Conservation (phyloP, 2,888 invertebrate species). For the Pardosa pseudoannulata region DNA sequence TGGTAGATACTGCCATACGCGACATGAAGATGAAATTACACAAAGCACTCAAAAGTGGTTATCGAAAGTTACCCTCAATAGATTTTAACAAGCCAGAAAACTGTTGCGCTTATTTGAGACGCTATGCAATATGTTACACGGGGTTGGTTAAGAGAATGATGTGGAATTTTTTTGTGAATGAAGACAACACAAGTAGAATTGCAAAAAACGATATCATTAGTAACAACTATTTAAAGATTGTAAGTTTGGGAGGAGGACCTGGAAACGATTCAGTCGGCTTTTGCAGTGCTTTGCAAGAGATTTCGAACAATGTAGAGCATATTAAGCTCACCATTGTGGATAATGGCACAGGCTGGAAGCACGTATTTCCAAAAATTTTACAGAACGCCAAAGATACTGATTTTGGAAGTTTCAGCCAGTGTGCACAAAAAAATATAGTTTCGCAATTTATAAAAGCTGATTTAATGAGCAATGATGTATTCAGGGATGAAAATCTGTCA, state of each 20-base stretch:
- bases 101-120: conserved; percentile 31
- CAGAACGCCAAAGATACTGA: background rate
- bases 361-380: conserved; percentile 10
- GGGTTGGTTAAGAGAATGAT: conserved; percentile 32
- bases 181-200: background rate
- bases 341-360: conserved; percentile 16
- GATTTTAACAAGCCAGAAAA: conserved; percentile 24
- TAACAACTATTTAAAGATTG: background rate
- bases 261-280: conserved; percentile 39
- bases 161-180: conserved; percentile 13
- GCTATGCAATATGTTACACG: conserved; percentile 50
- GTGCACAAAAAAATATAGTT: background rate
- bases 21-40: background rate
- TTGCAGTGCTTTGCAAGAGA: conserved; percentile 35
- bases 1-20: background rate
- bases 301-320: background rate
- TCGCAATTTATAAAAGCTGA: conserved; percentile 18
- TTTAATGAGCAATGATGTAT: background rate
- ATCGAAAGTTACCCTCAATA: background rate
- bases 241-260: conserved; percentile 45
- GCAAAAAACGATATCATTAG: background rate
- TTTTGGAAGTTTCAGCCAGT: conserved; percentile 18
- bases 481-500: conserved; percentile 13
- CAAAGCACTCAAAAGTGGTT: background rate
- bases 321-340: conserved; percentile 32